Evolutionary conservation across 2,888 invertebrate genomes (phyloP), one percentile per base, ranked within the genome.

Genomic region (Elmis aenea): DNA sequence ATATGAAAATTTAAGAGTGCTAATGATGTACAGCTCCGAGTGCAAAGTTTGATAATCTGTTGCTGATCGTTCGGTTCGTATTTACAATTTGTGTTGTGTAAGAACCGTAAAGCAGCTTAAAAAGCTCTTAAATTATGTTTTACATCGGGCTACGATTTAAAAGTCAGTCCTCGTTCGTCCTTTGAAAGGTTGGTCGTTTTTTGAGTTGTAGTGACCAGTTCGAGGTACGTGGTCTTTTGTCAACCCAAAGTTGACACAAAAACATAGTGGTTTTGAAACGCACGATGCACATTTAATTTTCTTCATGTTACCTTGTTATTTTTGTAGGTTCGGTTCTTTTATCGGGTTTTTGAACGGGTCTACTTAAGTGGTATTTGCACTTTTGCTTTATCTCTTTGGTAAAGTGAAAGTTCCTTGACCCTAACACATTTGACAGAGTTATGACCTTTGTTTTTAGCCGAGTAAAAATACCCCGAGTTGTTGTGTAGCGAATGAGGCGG

Each of bases 121-220:
- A 23, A 26, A 26, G 11, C 26, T n/a, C 20, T 13, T 13, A 20
- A 24, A 24, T 13, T 24, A 35, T 35, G 28, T 24, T 28, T 35
- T 23, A 18, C 4, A 13, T 35, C 18, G n/a, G 24, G 13, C 12
- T 29, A n/a, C 34, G 33, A 35, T 36, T 44, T 34, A 37, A 42
- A 43, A 38, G 23, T 18, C 43, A 26, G 26, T 33, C 33, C 39
- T 37, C 28, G 42, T 43, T 39, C 46, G 46, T 46, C 46, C 46
- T 46, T 46, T 43, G 27, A 46, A 43, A 43, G 46, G 46, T 40
- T 46, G 42, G 26, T 29, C 34, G 33, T 29, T 46, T 46, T 46
- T 46, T 43, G 22, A 30, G 38, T 35, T 28, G 27, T 14, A 25
- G 15, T 21, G 35, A 35, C 33, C 26, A 33, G 37, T 35, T 37